These are phyloP conservation scores for Xiphydria camelus DNA, from an alignment of 2,888 invertebrate genomes.

Conservation along the genomic window DNA sequence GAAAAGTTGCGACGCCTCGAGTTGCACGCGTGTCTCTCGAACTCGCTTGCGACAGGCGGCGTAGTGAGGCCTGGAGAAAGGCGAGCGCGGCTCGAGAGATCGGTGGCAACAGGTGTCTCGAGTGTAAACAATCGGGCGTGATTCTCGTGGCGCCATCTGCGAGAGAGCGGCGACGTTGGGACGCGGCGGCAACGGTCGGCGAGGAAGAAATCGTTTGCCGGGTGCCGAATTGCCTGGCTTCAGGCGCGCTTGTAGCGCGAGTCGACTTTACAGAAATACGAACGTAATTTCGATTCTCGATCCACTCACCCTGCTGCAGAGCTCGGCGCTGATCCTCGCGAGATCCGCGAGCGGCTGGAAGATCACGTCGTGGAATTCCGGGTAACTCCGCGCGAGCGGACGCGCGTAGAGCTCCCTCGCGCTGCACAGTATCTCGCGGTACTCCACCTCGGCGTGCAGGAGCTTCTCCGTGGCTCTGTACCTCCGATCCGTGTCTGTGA, in stretches of 20 bases:
- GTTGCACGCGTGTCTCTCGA: not conserved
- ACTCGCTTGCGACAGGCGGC: constrained; percentile 24
- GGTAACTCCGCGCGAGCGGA: constrained; percentile 58
- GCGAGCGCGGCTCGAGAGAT: too few relatives aligned
- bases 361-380: constrained; percentile 52
- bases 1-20: not conserved
- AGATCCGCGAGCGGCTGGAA: constrained; percentile 50
- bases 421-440: constrained; percentile 62
- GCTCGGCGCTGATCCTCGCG: constrained; percentile 41
- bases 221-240: not conserved
- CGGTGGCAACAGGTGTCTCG: constrained; percentile 28
- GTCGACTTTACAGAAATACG: not conserved
- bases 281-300: not conserved
- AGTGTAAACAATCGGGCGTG: constrained; percentile 7
- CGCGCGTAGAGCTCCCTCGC: constrained; percentile 68
- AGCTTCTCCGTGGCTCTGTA: constrained; percentile 56
- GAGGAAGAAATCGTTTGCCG: constrained; percentile 6
- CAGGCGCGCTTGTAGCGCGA: constrained; percentile 7
- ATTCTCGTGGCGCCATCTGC: constrained; percentile 36
- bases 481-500: constrained; percentile 52
- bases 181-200: constrained; percentile 5
- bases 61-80: constrained; percentile 17
- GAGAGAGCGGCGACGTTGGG: not conserved
- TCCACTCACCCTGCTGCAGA: constrained; percentile 49
- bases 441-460: constrained; percentile 56